Base-by-base conservation (phyloP, 2,888 invertebrate genomes). In the Malacosoma neustria region DNA sequence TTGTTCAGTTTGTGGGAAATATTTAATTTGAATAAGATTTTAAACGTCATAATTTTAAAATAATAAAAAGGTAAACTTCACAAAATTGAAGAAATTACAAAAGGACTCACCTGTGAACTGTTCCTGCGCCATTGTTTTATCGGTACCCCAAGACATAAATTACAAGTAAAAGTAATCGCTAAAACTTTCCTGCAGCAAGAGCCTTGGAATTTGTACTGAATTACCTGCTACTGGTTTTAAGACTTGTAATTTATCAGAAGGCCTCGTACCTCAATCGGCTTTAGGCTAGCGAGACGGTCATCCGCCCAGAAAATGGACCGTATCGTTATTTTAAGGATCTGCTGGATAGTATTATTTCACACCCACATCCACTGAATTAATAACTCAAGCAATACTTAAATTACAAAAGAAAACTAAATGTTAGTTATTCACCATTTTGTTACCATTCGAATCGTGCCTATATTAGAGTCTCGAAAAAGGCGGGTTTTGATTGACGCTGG, bases 141-240 rank as follows among this genome's bases (percentile, higher is more conserved):
- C 69, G 72, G 68, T 69, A 67, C 67, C 66, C 65, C 47, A 60
- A 59, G 62, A 76, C 74, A 81, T 80, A 81, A 82, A 82, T 81
- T 81, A 72, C 72, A 65, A 72, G 72, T 71, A 70, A 74, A 77
- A 77, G 80, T 81, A 81, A 82, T 81, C 79, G 81, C 72, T 75
- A 72, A 74, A 82, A 80, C 71, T 82, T 82, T 75, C 61, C 65
- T 65, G 67, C 61, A 70, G 65, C 64, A 69, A 58, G 55, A 59
- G 64, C 65, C 61, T 51, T 61, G 72, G 70, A 81, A 80, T 79
- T 81, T 75, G 70, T 72, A 70, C 72, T 69, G 75, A 80, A 88
- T 88, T 88, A 88, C 88, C 88, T 88, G 88, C 87, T 88, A 88
- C 81, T 74, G 82, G 80, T 84, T 85, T 80, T 84, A 87, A 88